Base-by-base conservation (phyloP, 2,113 vertebrate species). In the human region DNA sequence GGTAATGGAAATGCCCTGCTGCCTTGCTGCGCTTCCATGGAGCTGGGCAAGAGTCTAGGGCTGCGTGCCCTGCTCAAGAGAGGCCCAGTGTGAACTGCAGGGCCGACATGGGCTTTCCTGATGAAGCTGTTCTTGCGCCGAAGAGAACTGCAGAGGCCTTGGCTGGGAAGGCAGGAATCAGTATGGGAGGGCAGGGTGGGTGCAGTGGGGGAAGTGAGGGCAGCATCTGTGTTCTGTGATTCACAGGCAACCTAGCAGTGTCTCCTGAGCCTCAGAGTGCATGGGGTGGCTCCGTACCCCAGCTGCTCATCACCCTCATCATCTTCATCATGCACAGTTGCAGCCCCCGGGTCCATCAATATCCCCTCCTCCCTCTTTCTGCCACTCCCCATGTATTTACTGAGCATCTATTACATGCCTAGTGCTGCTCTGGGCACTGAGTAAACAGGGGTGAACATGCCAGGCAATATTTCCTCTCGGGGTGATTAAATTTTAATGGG, bases 191-290 rank as follows among this genome's bases (percentile, higher is more conserved):
- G 5, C 17, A 64, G 17, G 50, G 3, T 2, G n/a, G 35, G 8
- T 45, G 6, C 18, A 5, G 0, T 32, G 35, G 32, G 5, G 2
- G 1, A 16, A 22, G 5, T 6, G 20, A 57, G 52, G 17, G 22
- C 3, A 25, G 25, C 48, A 16, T 38, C 52, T 30, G 59, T 85
- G 20, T 85, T 66, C 57, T 85, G 5, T 50, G 55, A 75, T 11
- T 52, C 40, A 50, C 5, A 43, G 68, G 10, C 22, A 48, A 14
- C 11, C 64, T 66, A 35, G 59, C 64, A 68, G 23, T 10, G 40
- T 9, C 20, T 66, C 57, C 45, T 20, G 76, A 20, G 68, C 68
- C 81, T 50, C 82, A 35, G 86, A n/a, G 20, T 25, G 48, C 23
- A 32, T 38, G 2, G 0, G 0, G 13, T 78, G 57, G 0, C 35